Evolutionary conservation across 2,888 invertebrate species (phyloP).

Genomic region (Nasonovia ribisnigri): DNA sequence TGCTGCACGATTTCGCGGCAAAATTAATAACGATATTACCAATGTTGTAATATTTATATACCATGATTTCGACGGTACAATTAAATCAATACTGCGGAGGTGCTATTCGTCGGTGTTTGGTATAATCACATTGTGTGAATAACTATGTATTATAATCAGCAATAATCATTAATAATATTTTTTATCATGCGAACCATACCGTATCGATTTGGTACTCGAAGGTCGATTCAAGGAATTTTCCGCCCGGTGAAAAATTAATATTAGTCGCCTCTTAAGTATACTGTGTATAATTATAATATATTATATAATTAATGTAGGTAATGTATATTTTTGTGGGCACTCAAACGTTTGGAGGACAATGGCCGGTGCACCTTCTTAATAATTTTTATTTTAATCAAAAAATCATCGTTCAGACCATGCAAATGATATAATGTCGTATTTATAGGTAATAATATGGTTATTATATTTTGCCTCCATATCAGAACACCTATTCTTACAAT

Average conservation of each 20-base stretch:
- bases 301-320: neutral
- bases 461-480: neutral
- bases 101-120: neutral
- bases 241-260: neutral
- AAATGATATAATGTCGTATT: neutral
- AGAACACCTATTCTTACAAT: neutral
- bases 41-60: neutral
- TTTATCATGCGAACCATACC: neutral
- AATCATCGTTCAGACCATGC: neutral
- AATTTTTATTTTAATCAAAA: neutral
- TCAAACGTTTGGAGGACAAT: neutral
- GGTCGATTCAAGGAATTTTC: neutral
- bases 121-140: neutral
- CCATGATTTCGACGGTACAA: neutral
- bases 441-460: neutral
- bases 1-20: neutral
- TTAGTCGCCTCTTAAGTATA: neutral
- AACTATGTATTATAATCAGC: neutral
- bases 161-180: neutral
- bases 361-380: neutral
- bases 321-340: neutral
- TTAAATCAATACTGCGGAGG: neutral
- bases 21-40: neutral
- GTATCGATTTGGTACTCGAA: neutral
- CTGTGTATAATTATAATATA: neutral